Conservation (phyloP, 2,888 invertebrate genomes). For the Conus canariensis region DNA sequence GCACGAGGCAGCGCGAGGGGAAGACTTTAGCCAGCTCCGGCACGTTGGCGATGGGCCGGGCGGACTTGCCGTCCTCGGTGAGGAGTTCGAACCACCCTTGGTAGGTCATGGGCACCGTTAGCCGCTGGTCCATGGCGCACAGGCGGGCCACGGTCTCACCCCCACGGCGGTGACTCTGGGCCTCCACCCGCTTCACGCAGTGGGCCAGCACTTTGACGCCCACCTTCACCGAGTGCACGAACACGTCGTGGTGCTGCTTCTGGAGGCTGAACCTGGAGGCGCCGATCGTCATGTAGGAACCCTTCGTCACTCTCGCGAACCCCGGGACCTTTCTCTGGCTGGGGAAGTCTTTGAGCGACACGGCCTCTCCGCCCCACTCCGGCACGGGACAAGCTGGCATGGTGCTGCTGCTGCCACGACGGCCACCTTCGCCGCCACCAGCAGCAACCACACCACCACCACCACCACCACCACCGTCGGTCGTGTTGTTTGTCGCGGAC, state of each 20-base stretch:
- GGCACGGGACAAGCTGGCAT: constrained; percentile 42
- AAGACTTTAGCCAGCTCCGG: constrained; percentile 85
- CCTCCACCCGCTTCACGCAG: constrained; percentile 59
- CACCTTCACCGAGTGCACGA: constrained; percentile 86
- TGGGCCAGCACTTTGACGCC: constrained; percentile 85
- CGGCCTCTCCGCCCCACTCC: constrained; percentile 70
- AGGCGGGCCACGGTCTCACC: constrained; percentile 51
- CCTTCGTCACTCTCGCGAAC: constrained; percentile 94
- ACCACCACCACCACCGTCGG: background rate
- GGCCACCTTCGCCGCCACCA: background rate
- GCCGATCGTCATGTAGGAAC: constrained; percentile 94
- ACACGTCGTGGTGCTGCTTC: constrained; percentile 86
- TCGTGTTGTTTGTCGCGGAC: background rate
- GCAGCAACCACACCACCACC: background rate
- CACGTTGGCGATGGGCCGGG: constrained; percentile 93
- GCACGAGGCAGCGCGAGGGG: constrained; percentile 84
- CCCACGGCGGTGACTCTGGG: constrained; percentile 50
- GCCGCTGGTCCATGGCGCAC: constrained; percentile 80
- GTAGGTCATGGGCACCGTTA: constrained; percentile 94
- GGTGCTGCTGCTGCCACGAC: background rate
- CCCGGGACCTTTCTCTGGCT: constrained; percentile 87
- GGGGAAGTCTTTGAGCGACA: constrained; percentile 77
- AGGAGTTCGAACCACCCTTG: constrained; percentile 95
- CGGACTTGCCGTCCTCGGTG: constrained; percentile 95
- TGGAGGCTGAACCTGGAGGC: constrained; percentile 86